These are phyloP conservation scores for Scaptomyza pallida DNA, from an alignment of 1,140 invertebrate species.

Conservation along the genomic window DNA sequence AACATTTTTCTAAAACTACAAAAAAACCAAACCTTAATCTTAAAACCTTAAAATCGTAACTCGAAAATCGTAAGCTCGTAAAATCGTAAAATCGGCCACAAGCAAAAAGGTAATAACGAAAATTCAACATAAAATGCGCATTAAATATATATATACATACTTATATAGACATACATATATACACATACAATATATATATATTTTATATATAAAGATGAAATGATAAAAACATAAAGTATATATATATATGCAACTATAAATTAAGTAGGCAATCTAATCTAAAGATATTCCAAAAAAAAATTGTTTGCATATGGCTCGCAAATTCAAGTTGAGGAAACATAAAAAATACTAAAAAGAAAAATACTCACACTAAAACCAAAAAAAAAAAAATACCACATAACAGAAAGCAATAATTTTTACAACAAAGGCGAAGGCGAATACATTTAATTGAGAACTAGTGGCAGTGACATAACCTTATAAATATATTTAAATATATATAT, in stretches of 20 bases:
- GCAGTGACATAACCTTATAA: conserved; percentile 71
- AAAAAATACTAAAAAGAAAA: conserved; percentile 38
- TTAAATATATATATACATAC: conserved; percentile 47
- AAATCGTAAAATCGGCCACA: conserved; percentile 53
- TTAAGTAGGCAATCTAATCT: conserved; percentile 77
- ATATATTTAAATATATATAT: conserved; percentile 42
- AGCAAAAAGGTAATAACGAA: conserved; percentile 32
- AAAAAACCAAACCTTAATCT: conserved; percentile 55
- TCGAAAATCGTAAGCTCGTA: conserved; percentile 18
- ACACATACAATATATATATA: conserved; percentile 55
- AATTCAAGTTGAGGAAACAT: conserved; percentile 64
- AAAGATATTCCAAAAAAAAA: conserved; percentile 66
- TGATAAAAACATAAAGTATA: conserved; percentile 41
- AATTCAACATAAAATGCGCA: conserved; percentile 56
- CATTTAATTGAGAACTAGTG: conserved; percentile 56
- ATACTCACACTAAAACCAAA: conserved; percentile 26
- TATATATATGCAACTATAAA: conserved; percentile 73
- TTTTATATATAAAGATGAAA: conserved; percentile 64
- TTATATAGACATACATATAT: conserved; percentile 59
- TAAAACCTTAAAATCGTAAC: conserved; percentile 32
- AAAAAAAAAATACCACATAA: conserved; percentile 51
- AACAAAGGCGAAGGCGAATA: conserved; percentile 43
- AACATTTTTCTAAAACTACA: conserved; percentile 78
- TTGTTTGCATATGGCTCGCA: conserved; percentile 77
- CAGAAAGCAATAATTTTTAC: conserved; percentile 80